phyloP scores from a whole-genome alignment of 2,888 invertebrate genomes.

The Teleiodes luculella region DNA sequence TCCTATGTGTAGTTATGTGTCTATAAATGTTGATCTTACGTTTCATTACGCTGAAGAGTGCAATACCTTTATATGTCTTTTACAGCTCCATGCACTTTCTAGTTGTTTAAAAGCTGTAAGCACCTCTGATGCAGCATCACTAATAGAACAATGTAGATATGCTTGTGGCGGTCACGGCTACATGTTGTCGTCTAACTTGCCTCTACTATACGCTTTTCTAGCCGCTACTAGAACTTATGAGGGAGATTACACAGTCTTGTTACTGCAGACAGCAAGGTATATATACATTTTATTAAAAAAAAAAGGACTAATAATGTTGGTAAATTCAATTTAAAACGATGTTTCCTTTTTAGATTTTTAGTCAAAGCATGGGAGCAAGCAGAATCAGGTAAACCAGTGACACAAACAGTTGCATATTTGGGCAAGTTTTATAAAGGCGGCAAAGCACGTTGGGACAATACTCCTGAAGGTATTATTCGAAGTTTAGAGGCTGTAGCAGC shows the following conservation, averaged over 20 bases:
- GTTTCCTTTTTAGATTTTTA: conserved; percentile 75
- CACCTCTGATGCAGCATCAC: conserved; percentile 84
- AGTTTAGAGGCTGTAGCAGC: conserved; percentile 81
- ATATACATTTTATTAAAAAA: background rate
- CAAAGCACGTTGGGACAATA: conserved; percentile 47
- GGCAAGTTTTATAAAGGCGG: conserved; percentile 31
- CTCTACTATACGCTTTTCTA: conserved; percentile 87
- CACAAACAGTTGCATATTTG: conserved; percentile 85
- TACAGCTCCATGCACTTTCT: conserved; percentile 90
- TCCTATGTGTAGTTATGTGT: too few species aligned
- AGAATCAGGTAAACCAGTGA: conserved; percentile 77
- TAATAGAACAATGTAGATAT: conserved; percentile 89
- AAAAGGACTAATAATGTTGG: background rate
- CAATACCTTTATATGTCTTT: conserved; percentile 23
- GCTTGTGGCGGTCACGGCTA: conserved; percentile 98
- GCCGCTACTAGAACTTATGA: conserved; percentile 96
- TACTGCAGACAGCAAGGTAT: conserved; percentile 91
- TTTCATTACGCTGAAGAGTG: too few species aligned
- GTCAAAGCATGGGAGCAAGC: conserved; percentile 87
- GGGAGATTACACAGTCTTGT: conserved; percentile 96
- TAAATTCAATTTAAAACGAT: background rate
- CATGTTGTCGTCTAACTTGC: conserved; percentile 91
- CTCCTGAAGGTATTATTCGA: conserved; percentile 70
- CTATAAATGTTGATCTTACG: too few species aligned
- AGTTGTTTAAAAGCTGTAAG: conserved; percentile 94